A percentile compares a stretch with the other conserved stretches of the same genome.
These are phyloP conservation scores for Meiosimyza platycephala DNA, from an alignment of 2,888 invertebrate genomes.

Conservation along the genomic window DNA sequence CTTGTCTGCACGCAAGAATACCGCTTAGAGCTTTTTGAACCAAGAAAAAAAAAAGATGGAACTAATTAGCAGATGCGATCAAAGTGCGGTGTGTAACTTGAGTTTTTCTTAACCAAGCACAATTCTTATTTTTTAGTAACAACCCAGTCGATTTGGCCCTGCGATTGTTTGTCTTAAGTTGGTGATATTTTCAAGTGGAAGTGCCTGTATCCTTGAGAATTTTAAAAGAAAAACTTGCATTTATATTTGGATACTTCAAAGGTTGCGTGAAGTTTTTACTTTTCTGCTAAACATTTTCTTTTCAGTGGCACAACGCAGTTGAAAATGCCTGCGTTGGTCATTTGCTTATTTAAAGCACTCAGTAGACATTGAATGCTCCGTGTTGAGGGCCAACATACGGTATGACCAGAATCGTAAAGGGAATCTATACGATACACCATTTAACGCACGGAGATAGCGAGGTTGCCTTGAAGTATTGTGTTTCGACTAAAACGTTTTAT, in stretches of 20 bases:
- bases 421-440: constrained; percentile 57
- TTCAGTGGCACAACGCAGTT: background rate
- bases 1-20: no score
- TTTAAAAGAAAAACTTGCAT: background rate
- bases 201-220: background rate
- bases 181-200: background rate
- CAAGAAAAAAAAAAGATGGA: no score
- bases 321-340: background rate
- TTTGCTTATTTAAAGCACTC: background rate
- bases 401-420: constrained; percentile 52
- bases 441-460: constrained; percentile 4
- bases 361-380: constrained; percentile 22
- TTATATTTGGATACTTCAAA: background rate
- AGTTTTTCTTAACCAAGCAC: background rate
- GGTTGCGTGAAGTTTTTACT: constrained; percentile 7
- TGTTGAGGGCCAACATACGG: background rate
- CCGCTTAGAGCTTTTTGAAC: no score
- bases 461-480: constrained; percentile 9
- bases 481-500: constrained; percentile 2
- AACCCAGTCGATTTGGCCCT: constrained; percentile 12
- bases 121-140: constrained; percentile 1
- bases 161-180: background rate
- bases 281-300: constrained; percentile 1
- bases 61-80: no score
- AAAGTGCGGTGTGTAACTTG: background rate